Percentiles rank a stretch among this genome's conserved stretches.
These are phyloP conservation scores for Eudemis profundana DNA, from an alignment of 2,888 invertebrate genomes.

Conservation along the genomic window DNA sequence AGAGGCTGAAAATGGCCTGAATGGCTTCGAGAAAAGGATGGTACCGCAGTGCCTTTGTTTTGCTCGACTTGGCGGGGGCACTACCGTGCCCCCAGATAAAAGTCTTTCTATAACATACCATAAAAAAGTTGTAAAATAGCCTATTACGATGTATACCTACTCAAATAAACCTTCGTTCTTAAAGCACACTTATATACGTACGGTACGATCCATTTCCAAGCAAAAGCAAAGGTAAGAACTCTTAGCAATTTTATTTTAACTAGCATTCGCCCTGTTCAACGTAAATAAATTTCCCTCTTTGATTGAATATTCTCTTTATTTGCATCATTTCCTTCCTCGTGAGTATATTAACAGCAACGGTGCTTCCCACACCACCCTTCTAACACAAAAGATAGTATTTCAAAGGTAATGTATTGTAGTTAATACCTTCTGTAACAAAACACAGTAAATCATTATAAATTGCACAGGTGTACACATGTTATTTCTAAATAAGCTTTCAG, in stretches of 20 bases:
- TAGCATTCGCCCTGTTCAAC: constrained; percentile 46
- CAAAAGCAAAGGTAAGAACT: constrained; percentile 49
- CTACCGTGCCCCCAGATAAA: too few relatives aligned
- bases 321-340: constrained; percentile 22
- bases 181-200: constrained; percentile 1
- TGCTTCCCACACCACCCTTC: constrained; percentile 8
- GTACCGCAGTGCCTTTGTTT: too few relatives aligned
- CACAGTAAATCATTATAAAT: too few relatives aligned
- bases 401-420: not conserved
- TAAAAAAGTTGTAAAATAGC: too few relatives aligned
- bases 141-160: too few relatives aligned
- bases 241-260: constrained; percentile 55
- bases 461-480: too few relatives aligned
- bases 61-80: too few relatives aligned
- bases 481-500: too few relatives aligned
- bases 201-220: constrained; percentile 51
- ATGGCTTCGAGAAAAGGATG: too few relatives aligned
- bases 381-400: not conserved
- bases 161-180: not conserved
- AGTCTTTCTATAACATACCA: too few relatives aligned
- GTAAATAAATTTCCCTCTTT: constrained; percentile 56
- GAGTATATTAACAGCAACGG: not conserved
- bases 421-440: not conserved
- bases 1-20: too few relatives aligned
- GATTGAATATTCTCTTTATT: constrained; percentile 51